Evolutionary conservation across 2,888 invertebrate genomes (phyloP), one percentile per base, ranked within the genome.

Genomic region (Hypolimnas misippus): DNA sequence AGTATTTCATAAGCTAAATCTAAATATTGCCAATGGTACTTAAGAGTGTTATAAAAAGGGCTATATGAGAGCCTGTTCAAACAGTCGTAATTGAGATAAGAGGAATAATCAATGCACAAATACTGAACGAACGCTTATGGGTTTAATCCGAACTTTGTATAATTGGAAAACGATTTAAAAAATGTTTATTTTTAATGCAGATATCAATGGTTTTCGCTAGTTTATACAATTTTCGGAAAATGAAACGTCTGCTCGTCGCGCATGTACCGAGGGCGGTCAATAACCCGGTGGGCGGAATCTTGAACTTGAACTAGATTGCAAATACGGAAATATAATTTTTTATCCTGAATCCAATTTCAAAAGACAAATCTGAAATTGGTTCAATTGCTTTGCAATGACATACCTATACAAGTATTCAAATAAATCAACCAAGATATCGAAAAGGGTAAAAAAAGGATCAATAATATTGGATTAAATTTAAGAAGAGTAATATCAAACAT

Each of bases 271-370:
- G 76, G 72, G 76, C 84, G 87, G 86, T 86, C 88, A 87, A 86
- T 87, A 85, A 88, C 84, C 87, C 75, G 69, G 65, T 71, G 75
- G 79, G 76, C 74, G 75, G 79, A 82, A 81, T 85, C 84, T 86
- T 89, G 87, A 89, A 89, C 89, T 89, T 89, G 87, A 90, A 88
- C 86, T 83, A 84, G 76, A 84, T 62, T 81, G 78, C 74, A 75
- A 72, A 76, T 71, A 66, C 74, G 75, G 76, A 79, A 79, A 76
- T 73, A 75, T 76, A 75, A 35, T 35, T 25, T 59, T 46, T 52
- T 54, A 58, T 50, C 12, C 29, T 29, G 12, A n/a, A 17, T 7
- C 16, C 7, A 17, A 52, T 44, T n/a, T 5, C n/a, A 42, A 44
- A 51, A 49, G 35, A 59, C 12, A 56, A 51, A 61, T 33, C 31